These are phyloP conservation scores for Mythimna lalbum DNA, from an alignment of 2,888 invertebrate genomes.

Conservation along the genomic window DNA sequence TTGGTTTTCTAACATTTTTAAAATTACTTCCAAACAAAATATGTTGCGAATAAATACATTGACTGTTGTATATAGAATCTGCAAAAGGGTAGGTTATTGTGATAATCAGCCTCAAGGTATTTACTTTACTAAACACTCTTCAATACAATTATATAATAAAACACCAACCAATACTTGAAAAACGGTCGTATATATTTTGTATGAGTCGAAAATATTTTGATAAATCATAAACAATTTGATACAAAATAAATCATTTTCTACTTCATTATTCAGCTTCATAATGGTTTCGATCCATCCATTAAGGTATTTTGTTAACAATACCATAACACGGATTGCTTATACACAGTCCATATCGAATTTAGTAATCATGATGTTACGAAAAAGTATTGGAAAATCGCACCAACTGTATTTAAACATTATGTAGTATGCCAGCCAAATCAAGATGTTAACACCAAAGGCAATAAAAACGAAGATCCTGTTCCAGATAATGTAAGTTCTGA, in stretches of 20 bases:
- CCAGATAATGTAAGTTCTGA: conserved; percentile 1
- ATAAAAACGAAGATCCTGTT: conserved; percentile 11
- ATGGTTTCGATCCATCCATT: conserved; percentile 12
- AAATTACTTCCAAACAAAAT: not conserved
- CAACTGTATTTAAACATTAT: not conserved
- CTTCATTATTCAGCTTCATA: not conserved
- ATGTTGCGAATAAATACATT: conserved; percentile 11
- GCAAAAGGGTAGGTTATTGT: conserved; percentile 3
- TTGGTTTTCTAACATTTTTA: not conserved
- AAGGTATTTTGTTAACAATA: conserved; percentile 17
- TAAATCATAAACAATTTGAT: conserved; percentile 24
- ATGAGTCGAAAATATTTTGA: conserved; percentile 38
- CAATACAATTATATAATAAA: not conserved
- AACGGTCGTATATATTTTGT: conserved; percentile 32
- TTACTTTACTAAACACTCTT: not conserved
- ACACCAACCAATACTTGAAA: conserved; percentile 48
- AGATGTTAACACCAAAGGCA: conserved; percentile 6
- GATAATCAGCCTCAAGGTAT: not conserved
- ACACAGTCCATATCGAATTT: conserved; percentile 36
- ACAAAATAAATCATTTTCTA: conserved; percentile 2
- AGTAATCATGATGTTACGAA: not conserved
- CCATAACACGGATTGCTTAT: conserved; percentile 26
- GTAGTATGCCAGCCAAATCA: not conserved
- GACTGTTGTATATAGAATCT: conserved; percentile 2
- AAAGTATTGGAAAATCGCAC: not conserved